phyloP scores from a whole-genome alignment of 1,140 invertebrate species.

The Hyles vespertilio region DNA sequence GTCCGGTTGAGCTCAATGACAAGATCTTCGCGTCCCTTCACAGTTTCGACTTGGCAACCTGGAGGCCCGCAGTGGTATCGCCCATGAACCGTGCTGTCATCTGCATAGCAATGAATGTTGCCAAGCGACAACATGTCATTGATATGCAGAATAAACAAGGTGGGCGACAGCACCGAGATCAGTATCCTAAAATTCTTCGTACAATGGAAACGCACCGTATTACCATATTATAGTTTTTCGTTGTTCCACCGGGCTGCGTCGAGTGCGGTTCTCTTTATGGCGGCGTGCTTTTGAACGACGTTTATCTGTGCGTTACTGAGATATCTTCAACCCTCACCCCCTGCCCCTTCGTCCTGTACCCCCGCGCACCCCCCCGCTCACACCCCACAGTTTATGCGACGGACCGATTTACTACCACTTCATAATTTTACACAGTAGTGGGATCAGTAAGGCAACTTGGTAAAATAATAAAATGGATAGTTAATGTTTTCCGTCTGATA shows the following conservation, averaged over 20 bases:
- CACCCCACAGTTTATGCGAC: slow-evolving; percentile 3
- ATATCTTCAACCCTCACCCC: slow-evolving; percentile 13
- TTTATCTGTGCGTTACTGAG: slow-evolving; percentile 31
- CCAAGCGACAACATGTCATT: too few species aligned
- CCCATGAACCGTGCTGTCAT: too few species aligned
- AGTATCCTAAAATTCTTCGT: too few species aligned
- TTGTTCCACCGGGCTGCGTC: slow-evolving; percentile 7
- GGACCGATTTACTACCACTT: slow-evolving; percentile 23
- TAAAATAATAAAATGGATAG: too few species aligned
- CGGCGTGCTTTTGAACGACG: slow-evolving; percentile 24
- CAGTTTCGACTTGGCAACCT: too few species aligned
- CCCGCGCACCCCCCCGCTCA: not conserved
- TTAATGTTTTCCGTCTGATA: too few species aligned
- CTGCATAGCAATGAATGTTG: too few species aligned
- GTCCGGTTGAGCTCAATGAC: too few species aligned
- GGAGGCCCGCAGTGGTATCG: too few species aligned
- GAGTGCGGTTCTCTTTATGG: slow-evolving; percentile 9
- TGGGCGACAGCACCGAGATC: too few species aligned
- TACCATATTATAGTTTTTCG: slow-evolving; percentile 40
- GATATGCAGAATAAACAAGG: too few species aligned
- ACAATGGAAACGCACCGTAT: slow-evolving; percentile 23
- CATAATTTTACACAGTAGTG: slow-evolving; percentile 6
- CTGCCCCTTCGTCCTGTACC: not conserved
- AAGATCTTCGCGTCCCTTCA: too few species aligned
- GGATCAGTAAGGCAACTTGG: not conserved